Conservation (phyloP, 2,113 vertebrate genomes). For the Silurus meridionalis region DNA sequence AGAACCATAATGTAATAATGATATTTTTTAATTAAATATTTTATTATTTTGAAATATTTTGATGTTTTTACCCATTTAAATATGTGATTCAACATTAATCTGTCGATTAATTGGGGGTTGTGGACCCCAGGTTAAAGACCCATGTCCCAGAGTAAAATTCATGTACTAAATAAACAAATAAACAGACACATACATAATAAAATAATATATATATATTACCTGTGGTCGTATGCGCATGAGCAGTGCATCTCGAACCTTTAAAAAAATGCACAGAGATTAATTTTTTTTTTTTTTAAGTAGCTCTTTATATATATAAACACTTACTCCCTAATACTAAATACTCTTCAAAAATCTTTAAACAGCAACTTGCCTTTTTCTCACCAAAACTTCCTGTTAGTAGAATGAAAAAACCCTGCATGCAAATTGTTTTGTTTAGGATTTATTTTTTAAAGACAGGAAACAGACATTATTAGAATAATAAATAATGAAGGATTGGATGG, state of each 20-base stretch:
- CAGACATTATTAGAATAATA: background rate
- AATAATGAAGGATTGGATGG: background rate
- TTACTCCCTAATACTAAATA: background rate
- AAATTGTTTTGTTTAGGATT: conserved; percentile 1
- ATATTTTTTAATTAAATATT: too few relatives aligned
- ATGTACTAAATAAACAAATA: too few relatives aligned
- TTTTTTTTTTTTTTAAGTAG: background rate
- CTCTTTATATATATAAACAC: background rate
- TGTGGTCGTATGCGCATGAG: background rate
- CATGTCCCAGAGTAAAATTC: too few relatives aligned
- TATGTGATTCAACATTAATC: too few relatives aligned
- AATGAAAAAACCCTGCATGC: conserved; percentile 73
- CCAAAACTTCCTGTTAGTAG: conserved; percentile 67
- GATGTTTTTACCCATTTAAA: too few relatives aligned
- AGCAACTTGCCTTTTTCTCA: conserved; percentile 68
- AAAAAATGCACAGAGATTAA: conserved; percentile 31
- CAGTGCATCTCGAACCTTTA: conserved; percentile 66
- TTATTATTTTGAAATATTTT: too few relatives aligned
- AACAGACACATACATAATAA: too few relatives aligned
- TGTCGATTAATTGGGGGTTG: too few relatives aligned
- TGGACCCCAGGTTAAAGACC: too few relatives aligned
- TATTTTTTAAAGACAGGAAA: background rate
- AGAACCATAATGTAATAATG: too few relatives aligned
- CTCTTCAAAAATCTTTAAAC: background rate
- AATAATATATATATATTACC: conserved; percentile 46